Conservation (phyloP, 1,140 invertebrate species). For the Danaus melanippus region DNA sequence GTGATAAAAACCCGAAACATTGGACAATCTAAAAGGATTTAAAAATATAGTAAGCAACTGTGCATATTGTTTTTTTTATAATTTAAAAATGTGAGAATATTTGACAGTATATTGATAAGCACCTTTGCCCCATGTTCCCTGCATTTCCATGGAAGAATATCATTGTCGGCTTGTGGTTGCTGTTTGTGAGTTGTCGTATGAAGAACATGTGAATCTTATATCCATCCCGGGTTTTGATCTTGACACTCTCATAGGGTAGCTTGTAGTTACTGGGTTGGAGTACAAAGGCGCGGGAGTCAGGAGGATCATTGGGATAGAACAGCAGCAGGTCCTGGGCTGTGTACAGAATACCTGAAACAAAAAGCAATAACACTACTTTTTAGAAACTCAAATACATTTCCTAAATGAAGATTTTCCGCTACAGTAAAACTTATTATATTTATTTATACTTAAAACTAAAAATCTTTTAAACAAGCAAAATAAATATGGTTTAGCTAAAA, state of each 20-base stretch:
- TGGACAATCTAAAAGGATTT: constrained; percentile 44
- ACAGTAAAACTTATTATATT: no score
- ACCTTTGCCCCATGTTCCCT: constrained; percentile 95
- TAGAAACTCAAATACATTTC: no score
- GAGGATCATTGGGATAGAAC: constrained; percentile 91
- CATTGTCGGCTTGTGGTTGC: constrained; percentile 82
- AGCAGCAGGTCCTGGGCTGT: constrained; percentile 88
- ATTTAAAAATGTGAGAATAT: neutral
- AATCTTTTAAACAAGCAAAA: no score
- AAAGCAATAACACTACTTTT: constrained; percentile 11
- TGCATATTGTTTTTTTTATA: neutral
- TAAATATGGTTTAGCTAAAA: no score
- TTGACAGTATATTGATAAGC: constrained; percentile 16
- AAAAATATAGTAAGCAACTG: neutral
- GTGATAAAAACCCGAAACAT: constrained; percentile 80
- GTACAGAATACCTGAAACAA: constrained; percentile 82
- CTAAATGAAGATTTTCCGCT: no score
- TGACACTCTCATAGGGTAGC: constrained; percentile 89
- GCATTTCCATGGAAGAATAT: constrained; percentile 97
- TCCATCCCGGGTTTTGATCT: constrained; percentile 83
- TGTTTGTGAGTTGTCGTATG: constrained; percentile 83
- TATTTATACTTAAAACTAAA: no score
- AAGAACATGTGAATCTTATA: constrained; percentile 89
- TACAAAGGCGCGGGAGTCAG: constrained; percentile 89
- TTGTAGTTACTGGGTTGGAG: constrained; percentile 86